A percentile compares a stretch with the other conserved stretches of the same genome.
phyloP scores from a whole-genome alignment of 2,888 invertebrate species.

The Hofmannophila pseudospretella region DNA sequence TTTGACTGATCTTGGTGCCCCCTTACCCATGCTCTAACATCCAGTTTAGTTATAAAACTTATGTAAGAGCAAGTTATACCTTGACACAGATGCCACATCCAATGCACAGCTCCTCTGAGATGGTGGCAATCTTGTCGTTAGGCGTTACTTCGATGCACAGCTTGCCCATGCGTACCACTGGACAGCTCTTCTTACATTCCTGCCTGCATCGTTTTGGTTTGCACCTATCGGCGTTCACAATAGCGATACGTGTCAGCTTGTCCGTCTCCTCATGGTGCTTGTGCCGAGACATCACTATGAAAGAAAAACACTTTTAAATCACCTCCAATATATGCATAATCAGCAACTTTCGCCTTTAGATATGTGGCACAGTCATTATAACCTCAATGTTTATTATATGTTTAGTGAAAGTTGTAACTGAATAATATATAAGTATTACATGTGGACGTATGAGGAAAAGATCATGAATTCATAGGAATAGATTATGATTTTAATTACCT shows the following conservation, averaged over 20 bases:
- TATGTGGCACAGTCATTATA: conserved; percentile 64
- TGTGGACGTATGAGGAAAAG: conserved; percentile 2
- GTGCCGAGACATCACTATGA: conserved; percentile 74
- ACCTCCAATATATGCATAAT: background rate
- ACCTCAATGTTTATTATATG: conserved; percentile 52
- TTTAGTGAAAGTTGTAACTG: conserved; percentile 16
- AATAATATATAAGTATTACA: conserved; percentile 12
- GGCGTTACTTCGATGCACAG: conserved; percentile 98
- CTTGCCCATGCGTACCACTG: conserved; percentile 99
- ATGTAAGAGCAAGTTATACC: conserved; percentile 77
- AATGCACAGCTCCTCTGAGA: conserved; percentile 99
- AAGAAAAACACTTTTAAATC: conserved; percentile 20
- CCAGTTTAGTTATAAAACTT: too few relatives aligned
- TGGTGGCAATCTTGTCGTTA: conserved; percentile 96
- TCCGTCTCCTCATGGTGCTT: conserved; percentile 89
- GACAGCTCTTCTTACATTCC: conserved; percentile 99
- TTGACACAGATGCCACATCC: conserved; percentile 99
- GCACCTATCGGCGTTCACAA: conserved; percentile 98
- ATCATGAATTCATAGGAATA: background rate
- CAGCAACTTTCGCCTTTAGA: conserved; percentile 24
- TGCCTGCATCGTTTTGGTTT: conserved; percentile 99
- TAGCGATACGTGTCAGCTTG: conserved; percentile 97
- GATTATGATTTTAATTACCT: too few relatives aligned
- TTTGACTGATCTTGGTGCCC: too few relatives aligned
- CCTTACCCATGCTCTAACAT: too few relatives aligned